phyloP scores from a whole-genome alignment of 2,888 invertebrate genomes.

The Heliconius ethilla region DNA sequence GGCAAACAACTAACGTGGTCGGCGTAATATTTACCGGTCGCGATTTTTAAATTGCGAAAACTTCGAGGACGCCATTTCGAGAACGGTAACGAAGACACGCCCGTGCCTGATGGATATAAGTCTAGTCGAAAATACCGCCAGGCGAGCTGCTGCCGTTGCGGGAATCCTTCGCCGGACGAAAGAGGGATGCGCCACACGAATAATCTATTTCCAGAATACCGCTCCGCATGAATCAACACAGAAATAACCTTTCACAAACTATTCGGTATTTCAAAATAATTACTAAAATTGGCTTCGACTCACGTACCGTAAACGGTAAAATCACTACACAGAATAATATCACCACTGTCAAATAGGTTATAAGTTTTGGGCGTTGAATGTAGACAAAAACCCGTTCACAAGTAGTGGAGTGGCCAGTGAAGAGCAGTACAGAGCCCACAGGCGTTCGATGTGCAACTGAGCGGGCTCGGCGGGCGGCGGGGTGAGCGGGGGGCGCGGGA shows the following conservation, averaged over 20 bases:
- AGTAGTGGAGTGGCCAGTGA: constrained; percentile 56
- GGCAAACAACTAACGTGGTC: constrained; percentile 51
- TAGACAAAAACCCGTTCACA: constrained; percentile 74
- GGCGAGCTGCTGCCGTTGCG: constrained; percentile 57
- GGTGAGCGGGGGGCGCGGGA: constrained; percentile 44
- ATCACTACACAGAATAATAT: constrained; percentile 74
- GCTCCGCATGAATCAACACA: constrained; percentile 81
- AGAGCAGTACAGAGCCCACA: constrained; percentile 66
- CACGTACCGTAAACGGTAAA: constrained; percentile 79
- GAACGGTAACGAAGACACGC: constrained; percentile 69
- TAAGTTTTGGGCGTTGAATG: constrained; percentile 62
- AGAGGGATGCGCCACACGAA: constrained; percentile 75
- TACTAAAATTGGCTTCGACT: constrained; percentile 65
- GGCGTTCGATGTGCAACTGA: constrained; percentile 76
- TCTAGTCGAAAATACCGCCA: constrained; percentile 45
- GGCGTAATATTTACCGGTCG: constrained; percentile 74
- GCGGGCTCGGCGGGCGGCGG: constrained; percentile 48
- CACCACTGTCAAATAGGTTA: constrained; percentile 58
- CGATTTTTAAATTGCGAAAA: constrained; percentile 73
- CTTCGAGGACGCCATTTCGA: constrained; percentile 78
- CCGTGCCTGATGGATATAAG: constrained; percentile 55
- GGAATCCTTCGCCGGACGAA: constrained; percentile 65
- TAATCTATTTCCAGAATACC: constrained; percentile 80
- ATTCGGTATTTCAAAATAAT: constrained; percentile 67
- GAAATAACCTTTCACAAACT: constrained; percentile 80